These are phyloP conservation scores for Eilema caniola DNA, from an alignment of 2,888 invertebrate genomes.

Conservation along the genomic window DNA sequence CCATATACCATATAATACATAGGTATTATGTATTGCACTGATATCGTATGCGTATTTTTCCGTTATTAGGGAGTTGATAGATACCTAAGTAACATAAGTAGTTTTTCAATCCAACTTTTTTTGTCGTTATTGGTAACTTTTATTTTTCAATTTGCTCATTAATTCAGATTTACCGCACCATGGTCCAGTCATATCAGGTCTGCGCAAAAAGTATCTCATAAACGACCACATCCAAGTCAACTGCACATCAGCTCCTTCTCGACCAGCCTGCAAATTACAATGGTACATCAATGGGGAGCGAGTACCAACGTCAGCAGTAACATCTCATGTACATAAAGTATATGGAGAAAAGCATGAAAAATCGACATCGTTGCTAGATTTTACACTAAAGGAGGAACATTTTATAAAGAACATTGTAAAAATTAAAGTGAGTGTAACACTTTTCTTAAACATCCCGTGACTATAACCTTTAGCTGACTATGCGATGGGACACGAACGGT, in stretches of 20 bases:
- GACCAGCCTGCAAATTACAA: constrained; percentile 91
- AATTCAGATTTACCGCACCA: constrained; percentile 90
- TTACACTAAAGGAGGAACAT: constrained; percentile 90
- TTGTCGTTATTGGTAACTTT: too few species aligned
- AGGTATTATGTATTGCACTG: too few species aligned
- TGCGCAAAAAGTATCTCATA: constrained; percentile 90
- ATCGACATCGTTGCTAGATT: constrained; percentile 90
- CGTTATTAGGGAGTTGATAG: too few species aligned
- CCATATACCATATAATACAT: too few species aligned
- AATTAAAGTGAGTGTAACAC: constrained; percentile 86
- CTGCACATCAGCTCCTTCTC: constrained; percentile 92
- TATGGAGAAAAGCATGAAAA: constrained; percentile 88
- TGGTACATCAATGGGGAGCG: constrained; percentile 95
- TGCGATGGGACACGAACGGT: too few species aligned
- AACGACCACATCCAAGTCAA: constrained; percentile 91
- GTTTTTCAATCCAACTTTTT: too few species aligned
- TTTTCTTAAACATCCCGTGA: too few species aligned
- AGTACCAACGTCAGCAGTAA: constrained; percentile 77
- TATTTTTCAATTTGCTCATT: too few species aligned
- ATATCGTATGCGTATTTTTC: too few species aligned
- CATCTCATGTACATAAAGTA: constrained; percentile 47
- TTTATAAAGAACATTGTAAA: constrained; percentile 92
- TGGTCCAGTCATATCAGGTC: constrained; percentile 91
- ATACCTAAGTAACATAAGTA: too few species aligned
- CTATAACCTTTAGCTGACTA: too few species aligned